These are phyloP conservation scores for Drosophila helvetica DNA, from an alignment of 2,888 invertebrate species.

Conservation along the genomic window DNA sequence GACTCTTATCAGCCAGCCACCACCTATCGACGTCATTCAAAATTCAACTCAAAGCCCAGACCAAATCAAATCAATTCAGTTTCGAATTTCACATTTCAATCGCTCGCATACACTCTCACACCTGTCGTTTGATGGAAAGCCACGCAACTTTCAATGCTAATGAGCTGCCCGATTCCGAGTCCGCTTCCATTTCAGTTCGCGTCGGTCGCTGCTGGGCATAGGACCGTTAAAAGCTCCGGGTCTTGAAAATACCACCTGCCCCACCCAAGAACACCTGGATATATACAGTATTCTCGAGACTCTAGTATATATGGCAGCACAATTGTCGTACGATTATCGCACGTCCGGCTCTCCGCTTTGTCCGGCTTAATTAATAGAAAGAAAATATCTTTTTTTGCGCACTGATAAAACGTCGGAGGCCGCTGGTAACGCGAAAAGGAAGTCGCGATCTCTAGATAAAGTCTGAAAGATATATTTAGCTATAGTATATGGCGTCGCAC, in stretches of 20 bases:
- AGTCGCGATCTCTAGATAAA: slow-evolving; percentile 29
- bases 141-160: slow-evolving; percentile 53
- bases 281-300: slow-evolving; percentile 10
- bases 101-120: slow-evolving; percentile 36
- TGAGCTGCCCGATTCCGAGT: slow-evolving; percentile 34
- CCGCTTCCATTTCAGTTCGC: slow-evolving; percentile 60
- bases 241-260: slow-evolving; percentile 21
- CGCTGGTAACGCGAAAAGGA: slow-evolving; percentile 39
- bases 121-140: slow-evolving; percentile 41
- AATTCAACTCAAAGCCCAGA: slow-evolving; percentile 20
- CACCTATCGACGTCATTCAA: slow-evolving; percentile 30
- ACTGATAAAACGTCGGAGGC: slow-evolving; percentile 32
- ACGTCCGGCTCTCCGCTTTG: slow-evolving; percentile 40
- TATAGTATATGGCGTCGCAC: background rate
- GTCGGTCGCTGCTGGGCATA: slow-evolving; percentile 69
- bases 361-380: slow-evolving; percentile 55
- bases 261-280: slow-evolving; percentile 26
- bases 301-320: slow-evolving; percentile 27
- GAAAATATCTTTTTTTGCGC: slow-evolving; percentile 52
- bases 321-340: slow-evolving; percentile 45
- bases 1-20: slow-evolving; percentile 36
- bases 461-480: background rate
- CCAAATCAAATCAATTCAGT: slow-evolving; percentile 23
- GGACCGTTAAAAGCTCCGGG: slow-evolving; percentile 50
- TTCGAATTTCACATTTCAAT: slow-evolving; percentile 40